Evolutionary conservation across 1,140 invertebrate genomes (phyloP).

Genomic region (Diabrotica virgifera): DNA sequence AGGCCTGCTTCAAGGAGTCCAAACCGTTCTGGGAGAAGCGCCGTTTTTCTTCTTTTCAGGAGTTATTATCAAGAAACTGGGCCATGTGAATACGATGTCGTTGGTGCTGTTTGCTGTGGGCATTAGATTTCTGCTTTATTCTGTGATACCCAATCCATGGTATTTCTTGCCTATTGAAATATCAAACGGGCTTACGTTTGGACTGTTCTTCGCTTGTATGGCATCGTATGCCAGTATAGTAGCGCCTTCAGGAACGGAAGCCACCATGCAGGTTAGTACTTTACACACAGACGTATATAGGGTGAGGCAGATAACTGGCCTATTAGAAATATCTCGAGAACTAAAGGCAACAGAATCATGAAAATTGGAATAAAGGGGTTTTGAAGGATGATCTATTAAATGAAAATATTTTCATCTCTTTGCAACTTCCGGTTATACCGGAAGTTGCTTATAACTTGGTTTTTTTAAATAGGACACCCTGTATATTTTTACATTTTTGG

Average conservation of each 20-base stretch:
- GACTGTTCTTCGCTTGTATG: constrained; percentile 86
- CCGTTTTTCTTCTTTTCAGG: constrained; percentile 87
- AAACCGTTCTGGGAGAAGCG: constrained; percentile 83
- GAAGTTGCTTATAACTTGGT: too few relatives aligned
- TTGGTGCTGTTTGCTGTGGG: constrained; percentile 74
- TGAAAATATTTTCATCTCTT: too few relatives aligned
- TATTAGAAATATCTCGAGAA: too few relatives aligned
- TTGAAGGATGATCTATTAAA: too few relatives aligned
- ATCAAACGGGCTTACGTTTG: constrained; percentile 83
- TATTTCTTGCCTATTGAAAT: constrained; percentile 80
- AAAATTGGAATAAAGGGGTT: too few relatives aligned
- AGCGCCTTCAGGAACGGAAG: constrained; percentile 80
- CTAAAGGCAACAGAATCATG: too few relatives aligned
- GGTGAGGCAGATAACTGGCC: too few relatives aligned
- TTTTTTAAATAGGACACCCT: too few relatives aligned
- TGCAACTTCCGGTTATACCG: too few relatives aligned
- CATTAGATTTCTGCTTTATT: constrained; percentile 78
- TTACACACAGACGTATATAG: too few relatives aligned
- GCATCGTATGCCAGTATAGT: constrained; percentile 83
- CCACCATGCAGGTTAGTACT: constrained; percentile 69
- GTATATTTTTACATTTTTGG: too few relatives aligned
- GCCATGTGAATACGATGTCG: constrained; percentile 79
- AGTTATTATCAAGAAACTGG: constrained; percentile 74
- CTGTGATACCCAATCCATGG: constrained; percentile 76
- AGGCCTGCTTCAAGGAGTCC: constrained; percentile 72